Percentiles rank a stretch among this genome's conserved stretches.
Evolutionary conservation across 2,797 vertebrate genomes (phyloP).

Genomic region (Decapterus maruadsi): DNA sequence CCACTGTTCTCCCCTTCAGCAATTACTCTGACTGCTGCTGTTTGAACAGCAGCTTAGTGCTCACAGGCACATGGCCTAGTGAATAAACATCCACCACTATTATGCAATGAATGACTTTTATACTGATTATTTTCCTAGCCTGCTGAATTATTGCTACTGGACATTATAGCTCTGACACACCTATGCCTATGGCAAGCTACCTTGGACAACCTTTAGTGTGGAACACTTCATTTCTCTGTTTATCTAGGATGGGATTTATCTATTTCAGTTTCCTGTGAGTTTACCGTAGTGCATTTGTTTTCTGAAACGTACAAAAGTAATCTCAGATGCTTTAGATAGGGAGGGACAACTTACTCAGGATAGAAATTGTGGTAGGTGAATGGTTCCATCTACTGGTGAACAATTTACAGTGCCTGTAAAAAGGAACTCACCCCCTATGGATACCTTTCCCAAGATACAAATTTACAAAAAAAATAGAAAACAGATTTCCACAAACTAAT

Average conservation of each 20-base stretch:
- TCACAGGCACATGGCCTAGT: neutral
- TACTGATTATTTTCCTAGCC: neutral
- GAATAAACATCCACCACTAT: neutral
- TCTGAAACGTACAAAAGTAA: neutral
- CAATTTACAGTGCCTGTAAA: neutral
- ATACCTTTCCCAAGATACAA: too few relatives aligned
- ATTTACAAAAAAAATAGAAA: too few relatives aligned
- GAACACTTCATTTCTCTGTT: neutral
- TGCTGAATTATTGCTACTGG: neutral
- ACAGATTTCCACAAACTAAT: too few relatives aligned
- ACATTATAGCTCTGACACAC: neutral
- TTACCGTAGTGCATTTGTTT: neutral
- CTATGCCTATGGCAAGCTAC: neutral
- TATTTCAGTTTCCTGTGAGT: neutral
- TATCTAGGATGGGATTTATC: too few relatives aligned
- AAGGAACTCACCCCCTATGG: too few relatives aligned
- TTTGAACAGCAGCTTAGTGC: slow-evolving; percentile 10
- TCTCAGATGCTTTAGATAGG: neutral
- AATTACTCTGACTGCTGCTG: slow-evolving; percentile 7
- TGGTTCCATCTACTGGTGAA: slow-evolving; percentile 50
- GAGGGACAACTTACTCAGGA: neutral
- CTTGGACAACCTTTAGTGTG: neutral
- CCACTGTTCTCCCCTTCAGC: slow-evolving; percentile 32
- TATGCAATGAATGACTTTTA: neutral
- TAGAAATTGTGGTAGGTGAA: slow-evolving; percentile 18